Base-by-base conservation (phyloP, 2,113 vertebrate species). In the Apus apus region DNA sequence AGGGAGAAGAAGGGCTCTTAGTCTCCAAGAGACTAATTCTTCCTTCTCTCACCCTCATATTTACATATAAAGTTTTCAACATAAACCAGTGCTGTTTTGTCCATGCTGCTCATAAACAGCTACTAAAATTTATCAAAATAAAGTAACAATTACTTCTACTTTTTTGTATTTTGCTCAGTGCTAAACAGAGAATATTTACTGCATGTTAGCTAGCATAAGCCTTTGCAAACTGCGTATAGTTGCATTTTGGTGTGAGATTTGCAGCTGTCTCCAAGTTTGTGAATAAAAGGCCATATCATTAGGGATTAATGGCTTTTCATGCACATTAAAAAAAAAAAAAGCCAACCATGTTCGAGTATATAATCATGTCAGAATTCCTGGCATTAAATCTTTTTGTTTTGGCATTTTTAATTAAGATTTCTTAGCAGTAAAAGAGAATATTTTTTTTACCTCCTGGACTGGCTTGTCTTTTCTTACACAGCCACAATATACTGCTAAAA, bases 371-470 rank as follows among this genome's bases (percentile, higher is more conserved):
- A 38, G 38, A 61, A 65, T 71, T 81, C 18, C 38, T 80, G 23
- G 9, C 67, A 15, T 73, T n/a, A 61, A 51, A 27, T 84, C 1
- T 53, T 71, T 38, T 60, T 60, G 5, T 12, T 79, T 61, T 76
- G 58, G 64, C 5, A 10, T 29, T 73, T 82, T 67, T 5, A 34
- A 53, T 61, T n/a, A 50, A 60, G 9, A 21, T 82, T 40, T 89
- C 22, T 13, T 43, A 43, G 45, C 38, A n/a, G 8, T 73, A 48
- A 67, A 67, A 48, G 38, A 43, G 7, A 14, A 25, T 14, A 13
- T 4, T 9, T 20, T 17, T 54, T 62, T 45, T 9, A 29, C 8
- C 10, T 7, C 11, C 32, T 0, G 0, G 30, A 16, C 25, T 51
- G 36, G 5, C 29, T 53, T 53, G 15, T 80, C 25, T 83, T 22